A percentile compares a stretch with the other conserved stretches of the same genome.
Conservation (phyloP, 2,888 invertebrate genomes). For the Ornithoptera priamus region DNA sequence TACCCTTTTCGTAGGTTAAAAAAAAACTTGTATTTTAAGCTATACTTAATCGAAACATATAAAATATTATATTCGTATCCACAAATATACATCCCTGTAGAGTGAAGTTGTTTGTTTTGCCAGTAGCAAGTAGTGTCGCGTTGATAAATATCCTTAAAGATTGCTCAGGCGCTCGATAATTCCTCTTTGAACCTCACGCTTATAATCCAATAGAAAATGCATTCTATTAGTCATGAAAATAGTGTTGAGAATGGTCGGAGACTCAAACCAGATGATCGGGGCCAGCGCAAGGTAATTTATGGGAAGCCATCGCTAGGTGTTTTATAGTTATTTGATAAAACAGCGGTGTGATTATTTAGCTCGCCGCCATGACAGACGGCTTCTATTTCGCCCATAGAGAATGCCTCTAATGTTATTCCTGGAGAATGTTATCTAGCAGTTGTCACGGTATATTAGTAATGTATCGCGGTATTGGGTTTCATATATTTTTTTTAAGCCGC, state of each 20-base stretch:
- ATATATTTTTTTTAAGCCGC: slow-evolving; percentile 31
- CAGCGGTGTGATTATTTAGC: slow-evolving; percentile 77
- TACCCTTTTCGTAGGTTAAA: no score
- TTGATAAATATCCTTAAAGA: slow-evolving; percentile 79
- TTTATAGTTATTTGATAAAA: slow-evolving; percentile 79
- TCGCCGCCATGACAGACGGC: slow-evolving; percentile 62
- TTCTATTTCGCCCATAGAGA: slow-evolving; percentile 67
- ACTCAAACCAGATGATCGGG: slow-evolving; percentile 38
- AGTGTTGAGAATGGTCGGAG: slow-evolving; percentile 40
- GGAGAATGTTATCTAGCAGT: slow-evolving; percentile 55
- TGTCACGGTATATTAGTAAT: slow-evolving; percentile 50
- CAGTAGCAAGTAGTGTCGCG: slow-evolving; percentile 77
- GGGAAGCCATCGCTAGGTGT: slow-evolving; percentile 66
- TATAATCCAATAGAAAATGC: slow-evolving; percentile 36
- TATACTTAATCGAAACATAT: no score
- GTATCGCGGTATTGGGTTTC: slow-evolving; percentile 43
- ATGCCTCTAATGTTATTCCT: slow-evolving; percentile 58
- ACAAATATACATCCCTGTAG: slow-evolving; percentile 55
- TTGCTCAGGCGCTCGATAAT: slow-evolving; percentile 75
- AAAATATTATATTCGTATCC: slow-evolving; percentile 35
- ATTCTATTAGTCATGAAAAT: slow-evolving; percentile 37
- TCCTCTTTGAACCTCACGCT: slow-evolving; percentile 66
- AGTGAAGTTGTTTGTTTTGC: slow-evolving; percentile 74
- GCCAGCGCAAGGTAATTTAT: slow-evolving; percentile 68
- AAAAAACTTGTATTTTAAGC: no score